Evolutionary conservation across 1,140 invertebrate species (phyloP), one percentile per base, ranked within the genome.

Genomic region (Octopus sinensis): DNA sequence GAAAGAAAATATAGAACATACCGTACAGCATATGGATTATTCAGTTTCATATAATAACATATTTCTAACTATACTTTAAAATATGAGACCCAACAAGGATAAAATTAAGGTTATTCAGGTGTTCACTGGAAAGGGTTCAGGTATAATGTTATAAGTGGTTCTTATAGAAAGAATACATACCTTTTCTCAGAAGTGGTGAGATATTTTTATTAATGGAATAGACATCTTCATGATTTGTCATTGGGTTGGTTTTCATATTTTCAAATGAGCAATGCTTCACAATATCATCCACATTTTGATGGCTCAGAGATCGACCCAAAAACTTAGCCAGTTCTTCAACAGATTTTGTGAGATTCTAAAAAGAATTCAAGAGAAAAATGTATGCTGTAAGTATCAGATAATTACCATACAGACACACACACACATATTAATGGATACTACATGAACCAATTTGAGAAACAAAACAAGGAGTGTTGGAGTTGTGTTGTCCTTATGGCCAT

Each of bases 201-300:
- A 90, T 86, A 62, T 84, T 81, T 54, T 83, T 87, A 79, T 90
- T 84, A 13, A 89, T 89, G 54, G 88, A 89, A 76, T 89, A 89
- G 4, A 89, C 87, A 71, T 87, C 87, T 71, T 92, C 92, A 80
- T 93, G 93, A 88, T 95, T 96, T 0, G 95, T 94, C 81, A 93
- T 92, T n/a, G 93, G 92, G 87, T 95, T 96, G 5, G 92, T 85
- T 84, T 93, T 93, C 92, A 96, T 94, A 68, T 89, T 94, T 54
- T 94, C 92, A 82, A 92, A 92, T 53, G 86, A 88, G 80, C 91
- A 89, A 84, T 92, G 91, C 6, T 88, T 80, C 9, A 86, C 88
- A n/a, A 92, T 86, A 53, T 81, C 82, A 4, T 85, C 83, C 23
- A 90, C 82, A 17, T 88, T 79, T 13, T 88, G 86, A 6, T 88